Conservation (phyloP, 2,888 invertebrate species). For the Hirtodrosophila alboralis region DNA sequence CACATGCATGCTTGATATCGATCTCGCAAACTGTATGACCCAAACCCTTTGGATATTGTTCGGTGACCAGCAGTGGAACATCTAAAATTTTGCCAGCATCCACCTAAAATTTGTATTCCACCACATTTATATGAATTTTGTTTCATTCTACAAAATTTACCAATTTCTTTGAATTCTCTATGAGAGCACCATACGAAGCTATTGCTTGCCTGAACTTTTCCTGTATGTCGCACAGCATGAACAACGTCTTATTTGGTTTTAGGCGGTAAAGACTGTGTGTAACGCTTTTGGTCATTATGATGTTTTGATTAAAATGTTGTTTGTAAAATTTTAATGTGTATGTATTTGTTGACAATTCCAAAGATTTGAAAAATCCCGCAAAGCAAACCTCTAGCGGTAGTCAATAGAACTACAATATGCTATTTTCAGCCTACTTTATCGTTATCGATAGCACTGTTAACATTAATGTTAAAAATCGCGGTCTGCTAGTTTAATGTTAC, state of each 20-base stretch:
- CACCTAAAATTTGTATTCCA: constrained; percentile 86
- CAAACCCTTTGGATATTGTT: constrained; percentile 90
- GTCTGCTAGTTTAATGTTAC: constrained; percentile 45
- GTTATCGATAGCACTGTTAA: constrained; percentile 34
- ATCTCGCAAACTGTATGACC: constrained; percentile 90
- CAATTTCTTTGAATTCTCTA: constrained; percentile 88
- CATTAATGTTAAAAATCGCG: constrained; percentile 31
- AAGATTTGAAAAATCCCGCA: constrained; percentile 34
- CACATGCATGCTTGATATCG: constrained; percentile 86
- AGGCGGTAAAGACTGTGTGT: constrained; percentile 54
- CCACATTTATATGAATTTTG: background rate
- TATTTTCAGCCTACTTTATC: constrained; percentile 4
- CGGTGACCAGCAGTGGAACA: constrained; percentile 88
- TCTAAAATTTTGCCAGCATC: constrained; percentile 87
- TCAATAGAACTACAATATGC: background rate
- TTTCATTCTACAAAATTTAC: constrained; percentile 79
- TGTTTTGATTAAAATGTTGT: too few species aligned
- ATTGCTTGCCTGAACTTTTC: constrained; percentile 90
- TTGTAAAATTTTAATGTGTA: too few species aligned
- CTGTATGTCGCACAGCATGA: constrained; percentile 93
- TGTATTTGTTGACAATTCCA: too few species aligned
- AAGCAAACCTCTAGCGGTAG: constrained; percentile 19
- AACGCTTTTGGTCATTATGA: constrained; percentile 27
- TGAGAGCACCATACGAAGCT: constrained; percentile 88
- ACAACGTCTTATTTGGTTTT: constrained; percentile 86